These are phyloP conservation scores for Trichonephila inaurata DNA, from an alignment of 1,140 invertebrate genomes.

Conservation along the genomic window DNA sequence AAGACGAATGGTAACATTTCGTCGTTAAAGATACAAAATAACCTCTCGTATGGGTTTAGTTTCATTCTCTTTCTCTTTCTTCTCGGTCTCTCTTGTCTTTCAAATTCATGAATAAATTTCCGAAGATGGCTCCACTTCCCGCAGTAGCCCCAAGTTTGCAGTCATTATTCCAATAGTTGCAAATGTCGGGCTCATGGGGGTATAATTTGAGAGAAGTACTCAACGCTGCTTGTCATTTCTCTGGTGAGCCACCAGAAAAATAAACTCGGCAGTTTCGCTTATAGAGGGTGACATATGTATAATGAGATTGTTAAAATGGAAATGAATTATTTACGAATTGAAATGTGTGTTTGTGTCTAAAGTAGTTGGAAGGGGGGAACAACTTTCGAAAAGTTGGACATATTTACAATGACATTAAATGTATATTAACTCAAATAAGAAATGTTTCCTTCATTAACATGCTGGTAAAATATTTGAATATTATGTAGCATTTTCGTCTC, in stretches of 20 bases:
- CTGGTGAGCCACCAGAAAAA: not conserved
- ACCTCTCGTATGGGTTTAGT: conserved; percentile 35
- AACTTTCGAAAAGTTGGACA: no score
- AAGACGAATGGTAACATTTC: conserved; percentile 14
- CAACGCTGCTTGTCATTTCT: not conserved
- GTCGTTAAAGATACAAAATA: conserved; percentile 38
- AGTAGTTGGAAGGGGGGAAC: no score
- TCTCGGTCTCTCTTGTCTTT: conserved; percentile 8
- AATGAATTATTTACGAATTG: not conserved
- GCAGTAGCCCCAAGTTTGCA: not conserved
- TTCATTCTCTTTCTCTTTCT: conserved; percentile 9
- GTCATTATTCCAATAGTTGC: conserved; percentile 26
- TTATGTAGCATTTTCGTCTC: no score
- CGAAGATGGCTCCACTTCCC: not conserved
- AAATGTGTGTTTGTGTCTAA: not conserved
- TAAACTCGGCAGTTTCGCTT: not conserved
- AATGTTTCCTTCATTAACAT: no score
- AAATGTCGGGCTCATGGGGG: conserved; percentile 5
- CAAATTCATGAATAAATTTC: conserved; percentile 57
- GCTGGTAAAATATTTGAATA: no score
- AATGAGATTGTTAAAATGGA: not conserved
- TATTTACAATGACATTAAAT: no score
- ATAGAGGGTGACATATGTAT: not conserved
- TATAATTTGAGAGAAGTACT: not conserved
- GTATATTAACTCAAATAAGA: no score